phyloP scores from a whole-genome alignment of 2,888 invertebrate genomes.

The Pseudococcus jackbeardsleyi region DNA sequence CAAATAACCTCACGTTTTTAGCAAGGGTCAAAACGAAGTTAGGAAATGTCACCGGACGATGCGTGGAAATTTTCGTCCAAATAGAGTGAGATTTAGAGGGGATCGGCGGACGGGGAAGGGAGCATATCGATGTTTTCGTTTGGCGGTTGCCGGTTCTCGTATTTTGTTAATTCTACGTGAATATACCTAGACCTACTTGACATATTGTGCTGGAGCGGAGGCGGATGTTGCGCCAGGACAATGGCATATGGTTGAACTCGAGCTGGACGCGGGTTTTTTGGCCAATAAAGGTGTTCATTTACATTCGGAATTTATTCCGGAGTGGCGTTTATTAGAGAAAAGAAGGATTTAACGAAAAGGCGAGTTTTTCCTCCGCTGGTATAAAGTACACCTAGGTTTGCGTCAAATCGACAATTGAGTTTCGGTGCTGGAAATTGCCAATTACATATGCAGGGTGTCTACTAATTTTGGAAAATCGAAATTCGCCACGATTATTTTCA shows the following conservation, averaged over 20 bases:
- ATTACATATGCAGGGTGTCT: too few relatives aligned
- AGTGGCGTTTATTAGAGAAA: slow-evolving; percentile 9
- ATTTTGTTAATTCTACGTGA: neutral
- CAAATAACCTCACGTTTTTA: slow-evolving; percentile 7
- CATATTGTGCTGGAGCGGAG: neutral
- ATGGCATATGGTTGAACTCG: neutral
- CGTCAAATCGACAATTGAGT: neutral
- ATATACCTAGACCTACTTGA: neutral
- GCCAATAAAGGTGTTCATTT: slow-evolving; percentile 22
- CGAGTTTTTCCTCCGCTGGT: neutral
- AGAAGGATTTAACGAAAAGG: neutral
- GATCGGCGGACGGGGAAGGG: neutral
- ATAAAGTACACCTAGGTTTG: neutral
- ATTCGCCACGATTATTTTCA: too few relatives aligned
- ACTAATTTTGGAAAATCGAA: too few relatives aligned
- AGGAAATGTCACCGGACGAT: slow-evolving; percentile 22
- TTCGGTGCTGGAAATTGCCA: too few relatives aligned
- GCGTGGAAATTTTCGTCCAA: neutral
- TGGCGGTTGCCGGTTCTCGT: slow-evolving; percentile 8
- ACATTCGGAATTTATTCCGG: neutral
- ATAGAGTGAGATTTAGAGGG: neutral
- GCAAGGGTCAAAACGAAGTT: slow-evolving; percentile 7
- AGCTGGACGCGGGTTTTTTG: neutral
- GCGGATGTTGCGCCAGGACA: neutral
- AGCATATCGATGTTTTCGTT: slow-evolving; percentile 17